phyloP scores from a whole-genome alignment of 2,888 invertebrate species.

The Andrena camellia region DNA sequence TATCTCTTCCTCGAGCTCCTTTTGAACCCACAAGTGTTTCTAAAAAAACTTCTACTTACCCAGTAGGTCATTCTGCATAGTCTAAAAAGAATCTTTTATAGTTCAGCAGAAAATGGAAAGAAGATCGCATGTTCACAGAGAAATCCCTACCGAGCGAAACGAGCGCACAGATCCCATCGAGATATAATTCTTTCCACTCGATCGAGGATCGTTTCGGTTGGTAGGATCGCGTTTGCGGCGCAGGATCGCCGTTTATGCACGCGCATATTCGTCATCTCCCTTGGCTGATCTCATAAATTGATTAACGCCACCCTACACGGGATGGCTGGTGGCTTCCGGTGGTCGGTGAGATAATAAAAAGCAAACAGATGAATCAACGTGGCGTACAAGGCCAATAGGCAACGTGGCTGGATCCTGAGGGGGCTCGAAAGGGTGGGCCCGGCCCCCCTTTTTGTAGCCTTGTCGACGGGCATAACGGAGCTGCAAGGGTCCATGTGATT shows the following conservation, averaged over 20 bases:
- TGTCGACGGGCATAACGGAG: constrained; percentile 51
- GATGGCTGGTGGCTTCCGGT: constrained; percentile 45
- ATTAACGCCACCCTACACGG: constrained; percentile 56
- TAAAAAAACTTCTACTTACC: too few species aligned
- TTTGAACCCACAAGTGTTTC: too few species aligned
- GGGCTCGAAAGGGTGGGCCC: constrained; percentile 44
- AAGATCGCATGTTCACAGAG: too few species aligned
- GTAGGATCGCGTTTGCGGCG: background rate
- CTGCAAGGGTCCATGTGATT: constrained; percentile 76
- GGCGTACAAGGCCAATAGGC: constrained; percentile 43
- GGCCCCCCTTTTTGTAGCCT: constrained; percentile 33
- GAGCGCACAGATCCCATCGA: background rate
- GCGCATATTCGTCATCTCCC: constrained; percentile 45
- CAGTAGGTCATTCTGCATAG: too few species aligned
- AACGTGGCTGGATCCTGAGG: constrained; percentile 17
- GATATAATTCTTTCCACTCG: constrained; percentile 44
- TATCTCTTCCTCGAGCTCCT: too few species aligned
- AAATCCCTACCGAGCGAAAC: background rate
- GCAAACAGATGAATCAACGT: constrained; percentile 76
- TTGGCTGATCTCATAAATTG: constrained; percentile 65
- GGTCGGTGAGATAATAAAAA: constrained; percentile 76
- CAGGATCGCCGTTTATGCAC: constrained; percentile 25
- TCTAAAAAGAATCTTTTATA: too few species aligned
- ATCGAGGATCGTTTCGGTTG: constrained; percentile 38
- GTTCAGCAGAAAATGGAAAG: too few species aligned